Evolutionary conservation across 2,888 invertebrate species (phyloP).

Genomic region (Rhogogaster chlorosoma): DNA sequence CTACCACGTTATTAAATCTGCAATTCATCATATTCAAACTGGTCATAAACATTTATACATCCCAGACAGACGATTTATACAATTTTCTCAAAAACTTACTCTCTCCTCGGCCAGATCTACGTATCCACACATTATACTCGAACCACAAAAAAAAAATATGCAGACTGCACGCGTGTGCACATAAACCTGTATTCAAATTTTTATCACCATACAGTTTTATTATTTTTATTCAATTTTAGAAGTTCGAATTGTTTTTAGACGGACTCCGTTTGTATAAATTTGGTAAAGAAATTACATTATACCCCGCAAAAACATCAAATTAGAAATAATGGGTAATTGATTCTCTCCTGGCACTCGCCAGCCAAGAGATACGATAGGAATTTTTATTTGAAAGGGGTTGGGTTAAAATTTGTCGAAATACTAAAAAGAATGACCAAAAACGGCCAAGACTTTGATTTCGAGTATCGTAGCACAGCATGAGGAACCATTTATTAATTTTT

Average conservation of each 20-base stretch:
- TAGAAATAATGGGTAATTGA: too few relatives aligned
- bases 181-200: slow-evolving; percentile 36
- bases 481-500: slow-evolving; percentile 21
- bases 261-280: background rate
- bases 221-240: slow-evolving; percentile 10
- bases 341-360: too few relatives aligned
- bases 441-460: background rate
- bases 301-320: too few relatives aligned
- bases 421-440: background rate
- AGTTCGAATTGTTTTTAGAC: background rate
- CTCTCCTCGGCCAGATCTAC: background rate
- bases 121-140: background rate
- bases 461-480: background rate
- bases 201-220: background rate
- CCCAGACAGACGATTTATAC: background rate
- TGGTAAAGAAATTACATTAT: background rate
- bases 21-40: slow-evolving; percentile 61
- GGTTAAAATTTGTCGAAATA: background rate
- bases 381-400: background rate
- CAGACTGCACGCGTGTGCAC: slow-evolving; percentile 9
- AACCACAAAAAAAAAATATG: slow-evolving; percentile 9
- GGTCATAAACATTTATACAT: slow-evolving; percentile 58
- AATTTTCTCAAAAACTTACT: slow-evolving; percentile 7
- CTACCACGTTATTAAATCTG: slow-evolving; percentile 52
- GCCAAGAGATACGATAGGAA: too few relatives aligned